These are phyloP conservation scores for Chrysolina haemoptera DNA, from an alignment of 2,888 invertebrate species.

Conservation along the genomic window DNA sequence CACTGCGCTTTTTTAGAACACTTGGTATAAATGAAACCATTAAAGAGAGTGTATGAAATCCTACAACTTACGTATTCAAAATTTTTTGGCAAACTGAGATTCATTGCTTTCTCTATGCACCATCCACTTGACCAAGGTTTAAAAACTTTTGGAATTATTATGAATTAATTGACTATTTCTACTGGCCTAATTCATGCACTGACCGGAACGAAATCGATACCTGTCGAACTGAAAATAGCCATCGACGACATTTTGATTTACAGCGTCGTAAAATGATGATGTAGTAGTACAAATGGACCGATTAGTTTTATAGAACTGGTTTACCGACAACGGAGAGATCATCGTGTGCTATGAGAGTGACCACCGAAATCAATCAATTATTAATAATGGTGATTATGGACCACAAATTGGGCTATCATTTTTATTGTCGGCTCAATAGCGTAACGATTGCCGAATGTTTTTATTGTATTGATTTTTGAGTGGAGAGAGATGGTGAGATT, in stretches of 20 bases:
- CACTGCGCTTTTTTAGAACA: too few relatives aligned
- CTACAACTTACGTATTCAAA: too few relatives aligned
- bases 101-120: too few relatives aligned
- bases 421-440: constrained; percentile 8
- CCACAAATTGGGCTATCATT: constrained; percentile 20
- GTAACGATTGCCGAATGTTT: background rate
- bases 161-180: too few relatives aligned
- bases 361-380: constrained; percentile 38
- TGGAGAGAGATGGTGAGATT: background rate
- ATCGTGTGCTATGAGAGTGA: constrained; percentile 33
- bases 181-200: too few relatives aligned
- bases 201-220: constrained; percentile 14
- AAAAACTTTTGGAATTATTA: too few relatives aligned
- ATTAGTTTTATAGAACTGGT: constrained; percentile 42
- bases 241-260: constrained; percentile 33
- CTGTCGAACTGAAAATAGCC: constrained; percentile 14
- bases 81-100: too few relatives aligned
- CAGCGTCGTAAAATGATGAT: constrained; percentile 31
- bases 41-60: too few relatives aligned
- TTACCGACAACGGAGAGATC: constrained; percentile 31
- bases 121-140: too few relatives aligned
- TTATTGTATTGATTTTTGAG: background rate
- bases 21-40: too few relatives aligned
- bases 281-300: constrained; percentile 39
- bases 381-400: constrained; percentile 27